phyloP scores from a whole-genome alignment of 2,797 vertebrate genomes.

The Pelobates cultripes region DNA sequence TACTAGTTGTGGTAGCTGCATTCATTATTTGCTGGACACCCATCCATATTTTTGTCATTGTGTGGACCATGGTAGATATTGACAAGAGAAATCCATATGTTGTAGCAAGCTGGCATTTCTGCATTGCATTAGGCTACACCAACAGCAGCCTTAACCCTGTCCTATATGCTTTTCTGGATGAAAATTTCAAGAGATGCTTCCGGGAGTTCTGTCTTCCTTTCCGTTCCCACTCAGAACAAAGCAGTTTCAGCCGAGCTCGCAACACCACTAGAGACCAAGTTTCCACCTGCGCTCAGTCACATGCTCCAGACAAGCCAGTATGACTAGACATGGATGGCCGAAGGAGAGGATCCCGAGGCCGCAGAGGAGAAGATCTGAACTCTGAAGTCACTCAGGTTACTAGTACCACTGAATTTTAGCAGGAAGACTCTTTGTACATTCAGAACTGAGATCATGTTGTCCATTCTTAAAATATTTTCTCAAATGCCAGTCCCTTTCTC shows the following conservation, averaged over 20 bases:
- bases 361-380: conserved; percentile 68
- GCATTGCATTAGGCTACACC: conserved; percentile 93
- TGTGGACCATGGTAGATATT: conserved; percentile 88
- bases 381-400: conserved; percentile 81
- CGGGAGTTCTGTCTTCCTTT: conserved; percentile 89
- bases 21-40: conserved; percentile 98
- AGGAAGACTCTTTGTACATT: background rate
- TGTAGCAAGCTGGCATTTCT: conserved; percentile 90
- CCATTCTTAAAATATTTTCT: background rate
- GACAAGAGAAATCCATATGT: conserved; percentile 84
- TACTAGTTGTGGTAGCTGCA: conserved; percentile 92
- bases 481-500: background rate
- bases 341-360: conserved; percentile 63
- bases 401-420: conserved; percentile 78
- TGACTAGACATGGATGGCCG: conserved; percentile 79
- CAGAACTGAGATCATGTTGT: background rate
- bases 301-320: conserved; percentile 71
- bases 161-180: conserved; percentile 93
- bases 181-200: conserved; percentile 97
- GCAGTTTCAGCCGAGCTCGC: conserved; percentile 80
- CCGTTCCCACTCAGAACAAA: conserved; percentile 76
- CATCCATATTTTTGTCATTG: conserved; percentile 96
- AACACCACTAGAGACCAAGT: conserved; percentile 77
- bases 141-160: conserved; percentile 98
- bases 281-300: conserved; percentile 78